phyloP scores from a whole-genome alignment of 1,140 invertebrate genomes.

The Musca domestica region DNA sequence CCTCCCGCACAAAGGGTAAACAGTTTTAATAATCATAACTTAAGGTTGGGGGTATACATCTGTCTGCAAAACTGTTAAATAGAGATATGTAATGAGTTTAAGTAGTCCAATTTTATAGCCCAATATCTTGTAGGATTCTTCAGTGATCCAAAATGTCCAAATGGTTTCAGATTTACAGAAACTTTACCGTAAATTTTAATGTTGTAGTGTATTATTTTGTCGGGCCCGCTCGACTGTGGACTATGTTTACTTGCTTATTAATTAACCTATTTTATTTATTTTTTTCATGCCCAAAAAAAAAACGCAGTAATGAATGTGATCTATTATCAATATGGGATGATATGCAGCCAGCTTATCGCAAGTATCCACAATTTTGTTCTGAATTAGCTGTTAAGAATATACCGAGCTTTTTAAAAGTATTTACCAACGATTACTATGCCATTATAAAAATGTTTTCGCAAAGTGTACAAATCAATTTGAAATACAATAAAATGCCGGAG shows the following conservation, averaged over 20 bases:
- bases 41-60: no score
- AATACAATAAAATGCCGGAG: constrained; percentile 50
- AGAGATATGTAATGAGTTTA: no score
- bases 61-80: no score
- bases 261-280: not conserved
- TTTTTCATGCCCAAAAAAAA: not conserved
- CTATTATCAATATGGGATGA: constrained; percentile 50
- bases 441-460: constrained; percentile 54
- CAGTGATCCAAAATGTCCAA: no score
- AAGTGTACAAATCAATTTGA: constrained; percentile 50
- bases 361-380: constrained; percentile 51
- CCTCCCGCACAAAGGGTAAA: no score
- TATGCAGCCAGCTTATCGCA: constrained; percentile 47
- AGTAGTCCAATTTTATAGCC: no score
- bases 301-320: constrained; percentile 47
- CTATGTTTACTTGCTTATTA: not conserved
- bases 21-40: no score
- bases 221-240: not conserved
- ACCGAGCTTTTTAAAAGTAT: constrained; percentile 50
- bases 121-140: no score
- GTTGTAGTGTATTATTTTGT: no score
- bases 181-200: no score
- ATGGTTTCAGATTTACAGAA: no score
- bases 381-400: constrained; percentile 49
- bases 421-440: constrained; percentile 45